phyloP scores from a whole-genome alignment of 2,113 vertebrate genomes.

The Patagioenas fasciata region DNA sequence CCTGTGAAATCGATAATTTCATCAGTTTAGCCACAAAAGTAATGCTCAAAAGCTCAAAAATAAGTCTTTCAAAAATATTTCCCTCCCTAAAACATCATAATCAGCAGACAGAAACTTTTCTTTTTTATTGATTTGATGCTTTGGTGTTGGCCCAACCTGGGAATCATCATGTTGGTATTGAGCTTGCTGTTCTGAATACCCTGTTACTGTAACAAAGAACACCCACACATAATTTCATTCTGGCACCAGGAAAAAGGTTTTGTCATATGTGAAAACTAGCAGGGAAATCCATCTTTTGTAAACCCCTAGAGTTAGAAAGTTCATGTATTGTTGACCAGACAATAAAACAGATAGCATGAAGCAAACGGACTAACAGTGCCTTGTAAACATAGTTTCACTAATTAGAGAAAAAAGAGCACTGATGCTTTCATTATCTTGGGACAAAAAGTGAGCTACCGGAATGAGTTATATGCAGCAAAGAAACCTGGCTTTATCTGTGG shows the following conservation, averaged over 20 bases:
- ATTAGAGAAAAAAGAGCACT: slow-evolving; percentile 3
- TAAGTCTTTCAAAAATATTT: not conserved
- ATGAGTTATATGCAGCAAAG: not conserved
- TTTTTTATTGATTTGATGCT: not conserved
- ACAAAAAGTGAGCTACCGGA: slow-evolving; percentile 26
- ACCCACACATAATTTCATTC: not conserved
- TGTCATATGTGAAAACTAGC: not conserved
- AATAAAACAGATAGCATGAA: not conserved
- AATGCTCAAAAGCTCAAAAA: not conserved
- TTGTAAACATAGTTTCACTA: not conserved
- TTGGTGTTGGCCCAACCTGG: not conserved
- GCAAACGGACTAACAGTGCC: not conserved
- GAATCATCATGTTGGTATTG: not conserved
- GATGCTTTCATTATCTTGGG: slow-evolving; percentile 40
- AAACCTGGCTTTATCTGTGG: not conserved
- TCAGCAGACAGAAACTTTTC: not conserved
- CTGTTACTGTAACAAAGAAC: not conserved
- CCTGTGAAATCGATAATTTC: not conserved
- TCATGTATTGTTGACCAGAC: slow-evolving; percentile 48
- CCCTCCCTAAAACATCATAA: not conserved
- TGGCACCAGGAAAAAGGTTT: not conserved
- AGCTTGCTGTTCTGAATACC: not conserved
- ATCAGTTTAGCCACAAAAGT: not conserved
- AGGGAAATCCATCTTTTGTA: slow-evolving; percentile 49
- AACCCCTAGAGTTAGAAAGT: slow-evolving; percentile 22